Evolutionary conservation across 2,888 invertebrate species (phyloP), one percentile per base, ranked within the genome.

Genomic region (Eucera pruinosa): DNA sequence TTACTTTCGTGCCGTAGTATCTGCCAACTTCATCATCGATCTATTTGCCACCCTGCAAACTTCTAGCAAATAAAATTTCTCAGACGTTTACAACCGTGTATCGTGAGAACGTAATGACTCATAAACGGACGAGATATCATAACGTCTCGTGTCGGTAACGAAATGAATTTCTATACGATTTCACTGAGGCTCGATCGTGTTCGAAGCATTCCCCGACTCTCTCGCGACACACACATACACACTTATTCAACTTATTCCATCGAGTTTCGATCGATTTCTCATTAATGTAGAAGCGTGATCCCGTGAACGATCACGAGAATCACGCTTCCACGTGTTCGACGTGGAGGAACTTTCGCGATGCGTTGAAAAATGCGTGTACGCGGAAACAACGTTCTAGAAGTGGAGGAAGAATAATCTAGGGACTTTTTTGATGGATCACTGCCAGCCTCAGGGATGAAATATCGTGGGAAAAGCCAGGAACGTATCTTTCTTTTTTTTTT

Each of bases 121-220:
- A 18, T 39, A n/a, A 54, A 54, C 20, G 43, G 20, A 54, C 23
- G 47, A 23, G 47, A 33, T 41, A 61, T 20, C 41, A 36, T 45
- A 58, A 27, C 41, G 43, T 30, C 20, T 25, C 41, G 36, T 23
- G 36, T 25, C 33, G 25, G 18, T 45, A 62, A 43, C 33, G 39
- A 62, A 55, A 55, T 54, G 55, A 62, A 67, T 72, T 71, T 62
- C 74, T 74, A 62, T 62, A 27, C 62, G 75, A 74, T 74, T 74
- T 74, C 73, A 54, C 76, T 48, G 68, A 7, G 9, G 20, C 25
- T 45, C 23, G 23, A 43, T 74, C 61, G 55, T 47, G 74, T 25
- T 61, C 20, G 36, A 43, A 43, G 25, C 27, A 52, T 73, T 48
- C 54, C 13, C n/a, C 48, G 20, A 15, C 41, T 47, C 55, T 72